Conservation (phyloP, 2,888 invertebrate genomes). For the Stenodera caucasica region DNA sequence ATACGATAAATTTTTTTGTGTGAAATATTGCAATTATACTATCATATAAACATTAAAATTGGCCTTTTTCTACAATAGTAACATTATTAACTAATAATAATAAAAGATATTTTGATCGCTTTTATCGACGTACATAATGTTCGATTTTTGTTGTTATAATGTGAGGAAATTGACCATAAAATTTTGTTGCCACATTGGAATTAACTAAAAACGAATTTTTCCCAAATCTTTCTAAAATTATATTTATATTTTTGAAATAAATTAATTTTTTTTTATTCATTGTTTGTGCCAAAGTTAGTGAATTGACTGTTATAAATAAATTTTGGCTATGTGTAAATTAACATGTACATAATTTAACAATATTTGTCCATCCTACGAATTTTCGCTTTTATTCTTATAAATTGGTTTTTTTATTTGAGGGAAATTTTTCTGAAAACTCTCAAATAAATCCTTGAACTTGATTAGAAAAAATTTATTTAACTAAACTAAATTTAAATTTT, state of each 20-base stretch:
- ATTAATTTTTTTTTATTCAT: conserved; percentile 12
- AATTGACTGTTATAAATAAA: conserved; percentile 21
- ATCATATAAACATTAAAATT: background rate
- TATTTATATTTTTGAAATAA: conserved; percentile 1
- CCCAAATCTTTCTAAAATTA: background rate
- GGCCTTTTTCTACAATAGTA: too few relatives aligned
- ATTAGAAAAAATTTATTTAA: conserved; percentile 21
- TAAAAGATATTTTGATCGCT: too few relatives aligned
- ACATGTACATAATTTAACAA: conserved; percentile 2
- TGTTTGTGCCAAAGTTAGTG: conserved; percentile 25
- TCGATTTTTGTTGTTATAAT: background rate
- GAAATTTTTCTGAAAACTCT: background rate
- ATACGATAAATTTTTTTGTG: conserved; percentile 12
- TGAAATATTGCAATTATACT: conserved; percentile 2
- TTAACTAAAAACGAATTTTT: background rate
- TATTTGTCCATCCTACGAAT: too few relatives aligned
- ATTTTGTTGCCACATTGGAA: too few relatives aligned
- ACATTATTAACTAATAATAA: too few relatives aligned
- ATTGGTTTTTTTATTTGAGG: too few relatives aligned
- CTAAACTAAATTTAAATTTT: conserved; percentile 26
- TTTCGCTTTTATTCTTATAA: too few relatives aligned
- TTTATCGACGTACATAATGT: too few relatives aligned
- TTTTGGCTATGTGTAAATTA: conserved; percentile 16
- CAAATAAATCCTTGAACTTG: conserved; percentile 33
- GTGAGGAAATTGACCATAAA: background rate